Conservation (phyloP, 2,888 invertebrate species). For the Chymomyza amoena region DNA sequence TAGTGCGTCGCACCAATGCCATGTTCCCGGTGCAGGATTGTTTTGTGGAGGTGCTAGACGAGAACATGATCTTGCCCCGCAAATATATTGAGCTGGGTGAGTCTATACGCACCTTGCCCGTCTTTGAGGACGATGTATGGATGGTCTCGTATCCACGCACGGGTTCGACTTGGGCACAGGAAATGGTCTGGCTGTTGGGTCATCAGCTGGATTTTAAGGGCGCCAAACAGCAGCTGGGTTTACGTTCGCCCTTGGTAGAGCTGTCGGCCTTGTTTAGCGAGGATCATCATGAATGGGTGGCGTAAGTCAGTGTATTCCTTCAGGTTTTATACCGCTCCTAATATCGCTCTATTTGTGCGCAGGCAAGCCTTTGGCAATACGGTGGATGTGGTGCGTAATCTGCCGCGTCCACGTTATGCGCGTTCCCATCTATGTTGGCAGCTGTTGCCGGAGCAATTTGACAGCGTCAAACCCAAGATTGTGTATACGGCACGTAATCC, state of each 20-base stretch:
- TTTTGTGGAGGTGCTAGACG: constrained; percentile 86
- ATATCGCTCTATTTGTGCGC: neutral
- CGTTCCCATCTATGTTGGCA: constrained; percentile 88
- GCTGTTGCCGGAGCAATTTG: constrained; percentile 84
- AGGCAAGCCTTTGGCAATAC: constrained; percentile 82
- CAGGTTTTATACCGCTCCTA: neutral
- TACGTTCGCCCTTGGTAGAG: constrained; percentile 88
- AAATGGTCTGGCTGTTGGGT: constrained; percentile 94
- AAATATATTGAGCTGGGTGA: constrained; percentile 85
- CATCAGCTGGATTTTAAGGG: constrained; percentile 88
- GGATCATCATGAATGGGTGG: constrained; percentile 82
- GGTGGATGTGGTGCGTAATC: constrained; percentile 84
- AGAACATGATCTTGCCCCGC: constrained; percentile 84
- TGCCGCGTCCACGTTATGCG: constrained; percentile 86
- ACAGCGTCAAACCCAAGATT: constrained; percentile 86
- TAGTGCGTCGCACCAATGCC: constrained; percentile 82
- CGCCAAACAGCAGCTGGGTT: constrained; percentile 82
- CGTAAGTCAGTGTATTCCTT: constrained; percentile 79
- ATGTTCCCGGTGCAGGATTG: constrained; percentile 85
- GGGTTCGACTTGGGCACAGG: constrained; percentile 96
- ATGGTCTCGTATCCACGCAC: constrained; percentile 93
- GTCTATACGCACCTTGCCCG: constrained; percentile 85
- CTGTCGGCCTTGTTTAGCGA: constrained; percentile 83
- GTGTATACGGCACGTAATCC: constrained; percentile 94
- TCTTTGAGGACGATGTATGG: constrained; percentile 89